Base-by-base conservation (phyloP, 2,113 vertebrate species). In the Setophaga petechia region DNA sequence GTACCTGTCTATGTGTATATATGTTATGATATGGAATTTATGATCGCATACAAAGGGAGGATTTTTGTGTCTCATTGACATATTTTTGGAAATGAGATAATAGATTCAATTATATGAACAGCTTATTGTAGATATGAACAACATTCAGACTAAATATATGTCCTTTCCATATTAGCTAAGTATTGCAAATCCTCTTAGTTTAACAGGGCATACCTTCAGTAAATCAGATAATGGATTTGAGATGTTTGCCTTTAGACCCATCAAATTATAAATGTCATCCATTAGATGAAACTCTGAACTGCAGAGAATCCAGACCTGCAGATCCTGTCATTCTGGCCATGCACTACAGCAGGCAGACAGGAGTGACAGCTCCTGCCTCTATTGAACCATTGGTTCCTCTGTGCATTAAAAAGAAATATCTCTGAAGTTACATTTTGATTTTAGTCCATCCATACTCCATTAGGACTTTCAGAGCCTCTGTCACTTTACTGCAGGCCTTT, bases 221-320 rank as follows among this genome's bases (percentile, higher is more conserved):
- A 86, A 88, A 80, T 74, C 65, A 71, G 72, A n/a, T 88, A 88
- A 81, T 71, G 80, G 49, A 71, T 94, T 74, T 93, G 84, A 88
- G 79, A 74, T 71, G 47, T 71, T 90, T 84, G 41, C 51, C 66
- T 86, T 85, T 63, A 84, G 39, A 86, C 43, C 8, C 33, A 63
- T 74, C 62, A 79, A 65, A 84, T 80, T 57, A 75, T 54, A 86
- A 84, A 84, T 35, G 47, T 46, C 3, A 0, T 28, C 63, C 43
- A 63, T 91, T 90, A 74, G 33, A n/a, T 47, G 6, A 87, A 88
- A 73, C 57, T 84, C 30, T 94, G 72, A 88, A 24, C 37, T 67
- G n/a, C 16, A 19, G 72, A 51, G 55, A 74, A 57, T 88, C 52
- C 72, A 88, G 30, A 66, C 30, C 44, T 33, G 39, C 47, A 86